These are phyloP conservation scores for Hycleus phaleratus DNA, from an alignment of 1,140 invertebrate genomes.

Conservation along the genomic window DNA sequence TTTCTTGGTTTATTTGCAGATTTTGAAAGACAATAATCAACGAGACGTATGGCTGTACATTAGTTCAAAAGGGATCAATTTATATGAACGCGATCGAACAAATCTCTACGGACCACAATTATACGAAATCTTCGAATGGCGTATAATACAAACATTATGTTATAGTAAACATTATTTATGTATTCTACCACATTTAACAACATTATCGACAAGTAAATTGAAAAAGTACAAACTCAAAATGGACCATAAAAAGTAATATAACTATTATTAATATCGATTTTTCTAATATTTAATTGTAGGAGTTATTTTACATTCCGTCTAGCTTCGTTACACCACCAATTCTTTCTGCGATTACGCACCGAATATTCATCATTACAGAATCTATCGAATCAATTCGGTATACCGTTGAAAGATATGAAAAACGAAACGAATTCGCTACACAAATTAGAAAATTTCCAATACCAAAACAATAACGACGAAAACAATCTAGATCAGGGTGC, in stretches of 20 bases:
- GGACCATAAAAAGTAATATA: conserved; percentile 59
- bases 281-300: conserved; percentile 39
- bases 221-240: conserved; percentile 67
- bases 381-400: conserved; percentile 54
- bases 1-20: conserved; percentile 17
- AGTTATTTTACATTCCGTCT: conserved; percentile 68
- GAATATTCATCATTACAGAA: conserved; percentile 61
- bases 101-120: conserved; percentile 30
- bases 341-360: conserved; percentile 62
- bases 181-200: conserved; percentile 51
- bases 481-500: conserved; percentile 23
- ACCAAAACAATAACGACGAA: conserved; percentile 23
- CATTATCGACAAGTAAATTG: conserved; percentile 48
- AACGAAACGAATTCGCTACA: conserved; percentile 39
- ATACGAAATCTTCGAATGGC: conserved; percentile 48
- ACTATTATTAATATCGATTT: background rate
- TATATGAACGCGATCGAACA: conserved; percentile 44
- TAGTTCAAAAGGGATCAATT: conserved; percentile 48
- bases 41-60: conserved; percentile 52
- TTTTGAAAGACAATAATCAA: conserved; percentile 39
- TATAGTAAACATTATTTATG: conserved; percentile 65
- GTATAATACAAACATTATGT: conserved; percentile 64
- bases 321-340: conserved; percentile 65
- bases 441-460: conserved; percentile 28
- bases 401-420: conserved; percentile 42